Evolutionary conservation across 2,797 vertebrate species (phyloP), one percentile per base, ranked within the genome.

Genomic region (Acanthurus leucopareius): DNA sequence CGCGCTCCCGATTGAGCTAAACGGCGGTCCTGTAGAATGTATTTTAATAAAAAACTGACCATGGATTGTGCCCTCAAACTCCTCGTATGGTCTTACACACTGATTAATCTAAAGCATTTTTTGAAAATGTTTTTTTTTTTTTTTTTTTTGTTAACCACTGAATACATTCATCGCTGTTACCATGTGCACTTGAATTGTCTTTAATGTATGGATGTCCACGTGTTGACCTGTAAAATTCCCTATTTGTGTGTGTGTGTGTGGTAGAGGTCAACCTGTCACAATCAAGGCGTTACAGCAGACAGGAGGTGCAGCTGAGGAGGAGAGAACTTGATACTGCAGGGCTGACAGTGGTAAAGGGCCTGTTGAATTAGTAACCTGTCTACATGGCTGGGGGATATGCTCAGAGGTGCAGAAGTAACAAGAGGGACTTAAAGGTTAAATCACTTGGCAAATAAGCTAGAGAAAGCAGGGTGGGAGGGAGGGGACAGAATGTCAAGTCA

Each of bases 361-460:
- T 85, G 73, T 49, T 93, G 89, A 92, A 93, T 94, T 87, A 93
- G 88, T 87, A 89, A 89, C 74, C 83, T 64, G 83, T 85, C 85
- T 75, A 68, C 81, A 44, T 74, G 80, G 83, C 60, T 14, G 13
- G 48, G 75, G 90, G 89, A 88, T 85, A 77, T 91, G 89, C 86
- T 94, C 91, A 93, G 77, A 85, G 86, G 84, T 69, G 90, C 90
- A 91, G 89, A 92, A 92, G 86, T 92, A 94, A 95, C 79, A 68
- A 82, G 85, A 80, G 82, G 81, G 88, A 89, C 87, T 93, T 91
- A 92, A 89, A 89, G 84, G 89, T 93, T 92, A 93, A 94, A 88
- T 93, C 89, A 90, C 90, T 89, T 88, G 83, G 82, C 92, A 87
- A 92, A 93, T 90, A 87, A 89, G 82, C 82, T 79, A 86, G 68